A percentile compares a stretch with the other conserved stretches of the same genome.
phyloP scores from a whole-genome alignment of 2,113 vertebrate genomes.

The Zapus hudsonius region DNA sequence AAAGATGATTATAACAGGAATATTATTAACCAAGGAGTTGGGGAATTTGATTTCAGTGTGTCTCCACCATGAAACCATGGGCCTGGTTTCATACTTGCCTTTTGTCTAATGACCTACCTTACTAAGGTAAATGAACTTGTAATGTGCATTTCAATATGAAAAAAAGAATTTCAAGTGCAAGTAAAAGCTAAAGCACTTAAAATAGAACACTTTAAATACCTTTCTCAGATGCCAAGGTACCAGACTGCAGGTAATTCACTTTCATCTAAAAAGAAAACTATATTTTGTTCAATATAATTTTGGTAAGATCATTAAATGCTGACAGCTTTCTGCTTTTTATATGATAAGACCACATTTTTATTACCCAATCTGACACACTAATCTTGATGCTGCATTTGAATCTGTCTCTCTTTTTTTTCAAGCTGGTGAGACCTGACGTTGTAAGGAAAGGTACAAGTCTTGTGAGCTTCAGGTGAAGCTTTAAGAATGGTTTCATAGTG shows the following conservation, averaged over 20 bases:
- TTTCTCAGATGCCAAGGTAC: conserved; percentile 24
- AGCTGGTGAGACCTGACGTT: background rate
- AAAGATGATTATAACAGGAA: background rate
- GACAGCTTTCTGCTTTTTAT: background rate
- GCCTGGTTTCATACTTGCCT: background rate
- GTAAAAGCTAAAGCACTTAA: background rate
- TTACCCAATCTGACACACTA: background rate
- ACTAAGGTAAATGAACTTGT: background rate
- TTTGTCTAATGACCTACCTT: background rate
- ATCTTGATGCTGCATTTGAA: background rate
- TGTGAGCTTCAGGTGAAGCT: background rate
- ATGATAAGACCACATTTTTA: background rate
- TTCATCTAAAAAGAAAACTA: conserved; percentile 8
- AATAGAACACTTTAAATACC: conserved; percentile 7
- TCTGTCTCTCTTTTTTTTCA: background rate
- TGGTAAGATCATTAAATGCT: conserved; percentile 2
- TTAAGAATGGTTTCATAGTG: background rate
- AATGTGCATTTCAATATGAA: conserved; percentile 1
- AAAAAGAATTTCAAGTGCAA: conserved; percentile 33
- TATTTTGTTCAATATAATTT: conserved; percentile 20
- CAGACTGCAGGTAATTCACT: background rate
- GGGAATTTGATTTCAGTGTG: background rate
- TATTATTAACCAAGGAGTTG: background rate
- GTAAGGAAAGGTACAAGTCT: background rate
- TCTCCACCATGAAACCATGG: background rate